A percentile compares a stretch with the other conserved stretches of the same genome.
phyloP scores from a whole-genome alignment of 2,797 vertebrate genomes.

The Poecilia wingei region DNA sequence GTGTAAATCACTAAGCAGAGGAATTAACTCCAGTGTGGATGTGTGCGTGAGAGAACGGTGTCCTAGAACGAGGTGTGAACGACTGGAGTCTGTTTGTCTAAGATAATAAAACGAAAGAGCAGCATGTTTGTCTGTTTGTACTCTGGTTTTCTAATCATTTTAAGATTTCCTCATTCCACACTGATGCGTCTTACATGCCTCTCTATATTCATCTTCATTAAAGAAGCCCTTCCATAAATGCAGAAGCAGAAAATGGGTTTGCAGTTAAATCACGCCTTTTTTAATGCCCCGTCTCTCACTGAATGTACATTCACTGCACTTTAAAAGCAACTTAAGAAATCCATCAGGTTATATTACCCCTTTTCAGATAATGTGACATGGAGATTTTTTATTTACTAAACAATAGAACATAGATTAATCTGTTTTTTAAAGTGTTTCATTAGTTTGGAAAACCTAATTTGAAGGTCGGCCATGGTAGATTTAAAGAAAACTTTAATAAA shows the following conservation, averaged over 20 bases:
- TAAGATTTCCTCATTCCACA: constrained; percentile 22
- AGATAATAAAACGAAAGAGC: background rate
- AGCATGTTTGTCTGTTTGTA: background rate
- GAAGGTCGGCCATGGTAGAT: too few relatives aligned
- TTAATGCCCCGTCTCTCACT: background rate
- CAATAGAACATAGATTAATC: background rate
- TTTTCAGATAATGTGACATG: background rate
- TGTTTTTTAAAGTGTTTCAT: background rate
- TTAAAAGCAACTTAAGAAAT: constrained; percentile 1
- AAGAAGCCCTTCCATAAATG: constrained; percentile 21
- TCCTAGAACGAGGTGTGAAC: constrained; percentile 14
- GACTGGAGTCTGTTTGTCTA: constrained; percentile 6
- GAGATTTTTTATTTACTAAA: background rate
- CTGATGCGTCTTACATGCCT: constrained; percentile 18
- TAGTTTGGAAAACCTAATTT: background rate
- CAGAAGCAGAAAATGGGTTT: constrained; percentile 29
- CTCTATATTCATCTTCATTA: constrained; percentile 38
- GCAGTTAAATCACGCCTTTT: constrained; percentile 16
- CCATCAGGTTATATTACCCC: background rate
- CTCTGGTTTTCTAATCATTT: constrained; percentile 4
- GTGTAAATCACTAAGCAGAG: constrained; percentile 64
- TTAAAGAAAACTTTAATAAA: too few relatives aligned
- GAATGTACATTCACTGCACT: background rate
- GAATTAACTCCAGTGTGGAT: constrained; percentile 48
- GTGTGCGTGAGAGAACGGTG: constrained; percentile 1